Conservation (phyloP, 92 coral and sea anemone genomes). For the Epizoanthus scotinus region DNA sequence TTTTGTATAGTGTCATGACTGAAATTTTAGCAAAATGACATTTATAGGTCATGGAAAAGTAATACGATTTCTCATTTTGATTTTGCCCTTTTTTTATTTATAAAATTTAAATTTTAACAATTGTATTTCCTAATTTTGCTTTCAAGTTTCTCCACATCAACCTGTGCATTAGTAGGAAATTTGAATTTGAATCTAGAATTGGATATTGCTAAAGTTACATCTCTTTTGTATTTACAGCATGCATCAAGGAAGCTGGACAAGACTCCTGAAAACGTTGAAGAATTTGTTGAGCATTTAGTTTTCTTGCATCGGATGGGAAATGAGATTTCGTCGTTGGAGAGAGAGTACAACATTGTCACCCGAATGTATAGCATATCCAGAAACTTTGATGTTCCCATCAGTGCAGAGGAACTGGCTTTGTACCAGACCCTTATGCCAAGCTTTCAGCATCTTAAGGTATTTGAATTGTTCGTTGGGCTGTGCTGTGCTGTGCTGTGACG, state of each 20-base stretch:
- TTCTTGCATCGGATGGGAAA: conserved; percentile 81
- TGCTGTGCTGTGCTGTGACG: too few species aligned
- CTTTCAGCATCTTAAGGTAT: conserved; percentile 93
- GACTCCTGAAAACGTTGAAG: conserved; percentile 84
- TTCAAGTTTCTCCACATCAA: too few species aligned
- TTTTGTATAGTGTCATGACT: too few species aligned
- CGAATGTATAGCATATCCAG: conserved; percentile 82
- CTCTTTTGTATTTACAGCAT: conserved; percentile 48
- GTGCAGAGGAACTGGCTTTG: conserved; percentile 86
- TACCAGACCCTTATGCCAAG: conserved; percentile 95
- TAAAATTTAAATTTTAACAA: too few species aligned
- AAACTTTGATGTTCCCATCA: conserved; percentile 79
- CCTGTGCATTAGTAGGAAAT: too few species aligned
- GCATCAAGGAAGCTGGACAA: conserved; percentile 86
- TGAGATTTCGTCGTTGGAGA: conserved; percentile 78
- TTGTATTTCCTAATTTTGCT: too few species aligned
- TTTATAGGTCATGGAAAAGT: too few species aligned
- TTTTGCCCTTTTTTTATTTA: too few species aligned
- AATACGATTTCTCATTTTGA: too few species aligned
- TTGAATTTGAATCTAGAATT: background rate
- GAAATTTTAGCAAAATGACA: too few species aligned
- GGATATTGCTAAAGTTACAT: background rate
- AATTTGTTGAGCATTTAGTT: conserved; percentile 89
- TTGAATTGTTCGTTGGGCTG: too few species aligned
- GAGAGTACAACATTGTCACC: conserved; percentile 75